Base-by-base conservation (phyloP, 1,140 invertebrate genomes). In the Drosophila parvula region DNA sequence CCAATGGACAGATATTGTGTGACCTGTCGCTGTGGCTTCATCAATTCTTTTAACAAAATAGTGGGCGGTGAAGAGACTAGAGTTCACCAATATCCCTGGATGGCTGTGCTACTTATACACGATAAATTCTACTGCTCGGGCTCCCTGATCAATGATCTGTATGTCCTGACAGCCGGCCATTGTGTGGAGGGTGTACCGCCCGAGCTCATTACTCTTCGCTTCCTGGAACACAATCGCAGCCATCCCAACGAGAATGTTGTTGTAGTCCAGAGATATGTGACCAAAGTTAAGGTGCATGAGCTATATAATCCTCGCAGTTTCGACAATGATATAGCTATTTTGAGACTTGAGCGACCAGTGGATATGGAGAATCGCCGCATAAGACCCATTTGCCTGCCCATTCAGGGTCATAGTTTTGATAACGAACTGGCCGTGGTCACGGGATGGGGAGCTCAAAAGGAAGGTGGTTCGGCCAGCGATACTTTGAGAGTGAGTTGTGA, bases 311-410 rank as follows among this genome's bases (percentile, higher is more conserved):
- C 93, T 2, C 93, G 93, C 18, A 96, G 94, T 2, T 96, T 95
- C 75, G 95, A 97, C 88, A 96, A 97, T 81, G 97, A 98, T 79
- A 96, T 97, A 59, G 96, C 96, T 0, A 92, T 97, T 2, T 92
- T 97, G 18, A 94, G 95, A 55, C 92, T 98, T 41, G 94, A 95
- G 64, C 81, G 93, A n/a, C 93, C 95, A 0, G 93, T 97, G 2
- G 71, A 75, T 28, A 92, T 94, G 7, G 93, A 95, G 40, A 94
- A 94, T 45, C 92, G 92, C 12, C 83, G 93, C 5, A 92, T 96
- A 16, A 93, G 94, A 79, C 95, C 96, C 4, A 95, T 95, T 11
- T 97, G 96, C 79, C 91, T 97, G 47, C 96, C 96, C 1, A 92
- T 93, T 78, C 91, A 45, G 91, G 94, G 79, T 94, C 95, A 78